phyloP scores from a whole-genome alignment of 2,888 invertebrate genomes.

The Andricus curvator region DNA sequence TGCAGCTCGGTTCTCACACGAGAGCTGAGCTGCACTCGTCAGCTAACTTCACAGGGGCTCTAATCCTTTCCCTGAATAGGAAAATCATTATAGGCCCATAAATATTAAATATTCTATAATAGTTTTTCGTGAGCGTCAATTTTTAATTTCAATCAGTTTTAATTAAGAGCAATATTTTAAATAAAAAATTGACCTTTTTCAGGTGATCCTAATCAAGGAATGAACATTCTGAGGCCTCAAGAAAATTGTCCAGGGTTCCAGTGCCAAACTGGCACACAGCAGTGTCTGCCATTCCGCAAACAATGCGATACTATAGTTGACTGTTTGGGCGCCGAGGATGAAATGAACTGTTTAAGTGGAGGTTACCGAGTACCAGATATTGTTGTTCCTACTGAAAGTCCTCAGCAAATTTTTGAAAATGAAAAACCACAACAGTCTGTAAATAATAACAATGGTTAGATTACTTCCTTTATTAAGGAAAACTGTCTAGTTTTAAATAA shows the following conservation, averaged over 20 bases:
- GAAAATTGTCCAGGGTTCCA: slow-evolving; percentile 86
- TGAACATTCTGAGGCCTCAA: slow-evolving; percentile 76
- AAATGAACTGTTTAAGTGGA: slow-evolving; percentile 82
- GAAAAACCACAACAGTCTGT: not conserved
- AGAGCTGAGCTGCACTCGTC: too few relatives aligned
- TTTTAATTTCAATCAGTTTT: too few relatives aligned
- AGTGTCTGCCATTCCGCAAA: slow-evolving; percentile 84
- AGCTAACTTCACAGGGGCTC: too few relatives aligned
- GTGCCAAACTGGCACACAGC: slow-evolving; percentile 84
- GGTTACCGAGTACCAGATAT: not conserved
- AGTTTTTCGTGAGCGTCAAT: too few relatives aligned
- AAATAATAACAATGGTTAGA: not conserved
- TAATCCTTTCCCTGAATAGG: too few relatives aligned
- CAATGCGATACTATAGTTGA: slow-evolving; percentile 88
- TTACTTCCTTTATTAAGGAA: not conserved
- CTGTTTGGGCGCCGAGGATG: slow-evolving; percentile 90
- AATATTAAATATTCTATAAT: too few relatives aligned
- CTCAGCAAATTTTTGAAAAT: not conserved
- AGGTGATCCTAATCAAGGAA: not conserved
- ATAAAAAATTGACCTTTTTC: not conserved
- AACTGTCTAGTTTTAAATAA: not conserved
- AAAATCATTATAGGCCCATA: too few relatives aligned
- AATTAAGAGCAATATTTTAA: not conserved
- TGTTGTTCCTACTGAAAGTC: not conserved
- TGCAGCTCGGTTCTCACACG: too few relatives aligned